Conservation (phyloP, 1,140 invertebrate species). For the Drosophila kikkawai region DNA sequence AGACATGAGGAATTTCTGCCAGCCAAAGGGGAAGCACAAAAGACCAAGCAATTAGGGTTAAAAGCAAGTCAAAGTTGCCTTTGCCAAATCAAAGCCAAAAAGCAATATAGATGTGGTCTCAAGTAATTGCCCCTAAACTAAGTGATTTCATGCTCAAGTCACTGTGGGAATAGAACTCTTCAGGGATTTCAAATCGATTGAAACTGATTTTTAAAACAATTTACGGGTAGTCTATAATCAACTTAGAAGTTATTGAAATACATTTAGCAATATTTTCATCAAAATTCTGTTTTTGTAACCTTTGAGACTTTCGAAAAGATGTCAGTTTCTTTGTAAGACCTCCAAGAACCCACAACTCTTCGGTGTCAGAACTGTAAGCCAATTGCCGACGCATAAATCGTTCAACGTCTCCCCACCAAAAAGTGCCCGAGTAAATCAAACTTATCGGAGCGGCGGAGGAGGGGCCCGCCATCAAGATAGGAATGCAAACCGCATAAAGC, state of each 20-base stretch:
- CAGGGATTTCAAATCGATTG: too few species aligned
- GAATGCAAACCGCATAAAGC: conserved; percentile 29
- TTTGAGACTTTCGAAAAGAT: too few species aligned
- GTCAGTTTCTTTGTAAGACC: neutral
- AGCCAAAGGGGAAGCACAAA: conserved; percentile 7
- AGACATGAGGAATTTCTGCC: conserved; percentile 9
- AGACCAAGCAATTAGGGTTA: conserved; percentile 26
- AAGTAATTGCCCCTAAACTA: conserved; percentile 24
- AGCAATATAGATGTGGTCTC: conserved; percentile 13
- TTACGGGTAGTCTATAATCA: too few species aligned
- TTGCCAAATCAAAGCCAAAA: conserved; percentile 15
- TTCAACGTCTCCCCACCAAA: conserved; percentile 3
- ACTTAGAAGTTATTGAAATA: neutral
- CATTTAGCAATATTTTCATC: neutral
- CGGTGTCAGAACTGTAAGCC: conserved; percentile 9
- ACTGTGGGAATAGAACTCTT: too few species aligned
- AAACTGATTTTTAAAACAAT: too few species aligned
- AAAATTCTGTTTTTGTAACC: too few species aligned
- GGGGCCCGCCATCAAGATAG: conserved; percentile 37
- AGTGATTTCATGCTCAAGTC: conserved; percentile 16
- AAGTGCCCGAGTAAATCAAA: conserved; percentile 44
- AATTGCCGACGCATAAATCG: conserved; percentile 37
- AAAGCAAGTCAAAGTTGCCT: conserved; percentile 18
- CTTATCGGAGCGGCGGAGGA: conserved; percentile 25
- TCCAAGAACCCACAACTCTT: neutral